Conservation (phyloP, 1,140 invertebrate genomes). For the Drosophila biarmipes region DNA sequence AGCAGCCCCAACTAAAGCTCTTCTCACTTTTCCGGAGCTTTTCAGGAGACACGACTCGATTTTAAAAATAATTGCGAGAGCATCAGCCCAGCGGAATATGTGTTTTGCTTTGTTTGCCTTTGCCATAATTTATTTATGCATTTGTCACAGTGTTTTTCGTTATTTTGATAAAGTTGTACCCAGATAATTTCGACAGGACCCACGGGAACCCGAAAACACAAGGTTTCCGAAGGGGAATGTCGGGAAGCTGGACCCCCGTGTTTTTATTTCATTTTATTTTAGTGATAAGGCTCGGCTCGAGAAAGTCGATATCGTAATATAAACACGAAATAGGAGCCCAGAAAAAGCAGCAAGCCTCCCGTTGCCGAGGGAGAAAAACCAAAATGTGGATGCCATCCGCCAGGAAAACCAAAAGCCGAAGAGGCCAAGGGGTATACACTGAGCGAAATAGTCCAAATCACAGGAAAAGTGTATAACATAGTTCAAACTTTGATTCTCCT, state of each 20-base stretch:
- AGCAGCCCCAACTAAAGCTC: slow-evolving; percentile 54
- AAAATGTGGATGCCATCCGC: slow-evolving; percentile 51
- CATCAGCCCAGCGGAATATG: slow-evolving; percentile 41
- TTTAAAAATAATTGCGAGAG: slow-evolving; percentile 28
- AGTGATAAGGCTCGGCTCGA: slow-evolving; percentile 57
- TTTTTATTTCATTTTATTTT: slow-evolving; percentile 12
- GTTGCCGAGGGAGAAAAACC: slow-evolving; percentile 39
- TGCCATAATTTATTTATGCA: slow-evolving; percentile 76
- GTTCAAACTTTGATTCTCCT: no score
- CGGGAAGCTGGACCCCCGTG: slow-evolving; percentile 2
- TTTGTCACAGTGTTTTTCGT: slow-evolving; percentile 65
- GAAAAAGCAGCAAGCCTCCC: slow-evolving; percentile 44
- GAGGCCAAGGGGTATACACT: slow-evolving; percentile 11
- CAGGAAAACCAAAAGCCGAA: slow-evolving; percentile 16
- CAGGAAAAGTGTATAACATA: not conserved
- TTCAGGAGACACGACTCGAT: slow-evolving; percentile 22
- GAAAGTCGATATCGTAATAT: slow-evolving; percentile 83
- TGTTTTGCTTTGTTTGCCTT: slow-evolving; percentile 40
- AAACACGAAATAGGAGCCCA: slow-evolving; percentile 79
- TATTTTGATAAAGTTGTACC: slow-evolving; percentile 79
- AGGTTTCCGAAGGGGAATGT: not conserved
- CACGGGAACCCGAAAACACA: slow-evolving; percentile 20
- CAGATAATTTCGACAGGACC: slow-evolving; percentile 70
- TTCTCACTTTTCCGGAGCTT: slow-evolving; percentile 50
- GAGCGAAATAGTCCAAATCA: not conserved